Evolutionary conservation across 2,888 invertebrate species (phyloP), one percentile per base, ranked within the genome.

Genomic region (Troides oblongomaculatus): DNA sequence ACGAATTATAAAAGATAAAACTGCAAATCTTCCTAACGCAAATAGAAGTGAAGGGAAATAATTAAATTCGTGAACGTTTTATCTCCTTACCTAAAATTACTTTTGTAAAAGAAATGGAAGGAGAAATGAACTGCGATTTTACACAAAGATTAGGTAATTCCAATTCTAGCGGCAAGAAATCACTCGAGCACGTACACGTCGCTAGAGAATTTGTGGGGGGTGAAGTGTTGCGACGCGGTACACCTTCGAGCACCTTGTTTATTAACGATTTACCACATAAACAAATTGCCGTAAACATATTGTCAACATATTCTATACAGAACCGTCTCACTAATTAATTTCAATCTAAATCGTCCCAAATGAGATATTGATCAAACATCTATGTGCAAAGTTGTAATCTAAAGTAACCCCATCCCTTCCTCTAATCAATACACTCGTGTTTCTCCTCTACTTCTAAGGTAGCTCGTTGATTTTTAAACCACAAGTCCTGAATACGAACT

Each of bases 141-240:
- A 75, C 75, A 74, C 75, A 76, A 78, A 81, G 82, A 86, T 87
- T 82, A 82, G 80, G 84, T 84, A 84, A 82, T 82, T 82, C 79
- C 80, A 79, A 84, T 84, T 81, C 75, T 73, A 77, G 74, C 75
- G 77, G 76, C 81, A 79, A 82, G 81, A 80, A 84, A 82, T 85
- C 84, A 85, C 84, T 86, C 83, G 80, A 79, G 79, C 84, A 82
- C 84, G 85, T 84, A 80, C 81, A 75, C 78, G 82, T 81, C 79
- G 77, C 78, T 69, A 68, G 74, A 72, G 78, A 78, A 79, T 80
- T 81, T 78, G 78, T 78, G 78, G 71, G 69, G 69, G 69, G 65
- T 68, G 66, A 72, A 72, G 71, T 72, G 71, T 67, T 72, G 70
- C 62, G 68, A 71, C 67, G 69, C 68, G 64, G 69, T 68, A 70